Evolutionary conservation across 2,888 invertebrate species (phyloP).

Genomic region (Agriotes lineatus): DNA sequence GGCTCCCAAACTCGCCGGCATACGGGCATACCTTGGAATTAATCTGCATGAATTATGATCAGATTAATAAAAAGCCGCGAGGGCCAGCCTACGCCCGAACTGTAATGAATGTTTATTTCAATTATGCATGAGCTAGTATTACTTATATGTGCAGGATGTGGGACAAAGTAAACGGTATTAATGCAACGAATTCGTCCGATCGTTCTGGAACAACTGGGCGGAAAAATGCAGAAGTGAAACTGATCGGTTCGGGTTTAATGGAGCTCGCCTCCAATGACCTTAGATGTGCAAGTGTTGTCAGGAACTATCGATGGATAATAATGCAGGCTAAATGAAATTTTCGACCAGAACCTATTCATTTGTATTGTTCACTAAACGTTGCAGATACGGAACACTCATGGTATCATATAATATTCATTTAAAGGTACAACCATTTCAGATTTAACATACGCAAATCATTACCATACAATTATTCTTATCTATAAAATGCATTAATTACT

Average conservation of each 20-base stretch:
- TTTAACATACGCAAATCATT: too few species aligned
- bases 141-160: constrained; percentile 6
- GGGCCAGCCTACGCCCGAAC: constrained; percentile 3
- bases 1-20: background rate
- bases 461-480: too few species aligned
- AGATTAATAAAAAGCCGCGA: constrained; percentile 4
- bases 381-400: too few species aligned
- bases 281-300: too few species aligned
- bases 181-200: background rate
- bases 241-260: background rate
- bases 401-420: too few species aligned
- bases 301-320: too few species aligned
- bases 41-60: constrained; percentile 1
- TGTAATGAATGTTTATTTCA: constrained; percentile 10
- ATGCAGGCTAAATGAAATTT: too few species aligned
- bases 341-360: too few species aligned
- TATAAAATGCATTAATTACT: too few species aligned
- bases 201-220: background rate
- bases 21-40: constrained; percentile 11
- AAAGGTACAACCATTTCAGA: too few species aligned
- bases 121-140: constrained; percentile 8
- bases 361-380: too few species aligned
- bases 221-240: background rate
- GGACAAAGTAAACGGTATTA: constrained; percentile 14
- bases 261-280: too few species aligned